Base-by-base conservation (phyloP, 2,113 vertebrate genomes). In the Daboia siamensis region DNA sequence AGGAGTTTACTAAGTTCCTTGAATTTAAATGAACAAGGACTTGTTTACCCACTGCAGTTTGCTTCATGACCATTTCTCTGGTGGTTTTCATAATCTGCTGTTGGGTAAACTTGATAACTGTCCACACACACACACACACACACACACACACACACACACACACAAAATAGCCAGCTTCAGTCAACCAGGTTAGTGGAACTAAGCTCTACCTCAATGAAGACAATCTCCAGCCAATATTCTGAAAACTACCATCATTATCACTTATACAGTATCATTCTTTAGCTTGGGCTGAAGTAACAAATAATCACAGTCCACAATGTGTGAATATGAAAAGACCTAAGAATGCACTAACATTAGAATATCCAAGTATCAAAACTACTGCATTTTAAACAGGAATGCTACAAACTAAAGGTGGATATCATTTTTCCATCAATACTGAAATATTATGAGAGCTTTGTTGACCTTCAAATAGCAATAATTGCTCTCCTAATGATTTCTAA, bases 21-120 rank as follows among this genome's bases (percentile, higher is more conserved):
- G 44, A 92, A 90, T 64, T 48, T 86, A 85, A 92, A 92, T 64
- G 74, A 92, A 85, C 52, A 48, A 90, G n/a, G n/a, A 61, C 12
- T 86, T 92, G 26, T 85, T 89, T 85, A 59, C 44, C 29, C 3
- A 11, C 26, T 48, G 11, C 89, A 88, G 55, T 88, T 88, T 56
- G 29, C 54, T 39, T 55, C 8, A 20, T 8, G 44, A 26, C 46
- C 33, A 10, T 10, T 87, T 87, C 24, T 10, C 29, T 64, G 55
- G 26, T 59, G 39, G 8, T 54, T 87, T 57, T 52, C 1, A 15
- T 44, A 15, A 15, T 80, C 23, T 12, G 15, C 51, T 56, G 5
- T 21, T 55, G 33, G 24, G 24, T 8, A 80, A 5, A 57, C 24
- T 20, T 88, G 44, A 80, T 55, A 57, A 48, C 26, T 87, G 23